phyloP scores from a whole-genome alignment of 2,888 invertebrate genomes.

The Ramazzottius varieornatus region DNA sequence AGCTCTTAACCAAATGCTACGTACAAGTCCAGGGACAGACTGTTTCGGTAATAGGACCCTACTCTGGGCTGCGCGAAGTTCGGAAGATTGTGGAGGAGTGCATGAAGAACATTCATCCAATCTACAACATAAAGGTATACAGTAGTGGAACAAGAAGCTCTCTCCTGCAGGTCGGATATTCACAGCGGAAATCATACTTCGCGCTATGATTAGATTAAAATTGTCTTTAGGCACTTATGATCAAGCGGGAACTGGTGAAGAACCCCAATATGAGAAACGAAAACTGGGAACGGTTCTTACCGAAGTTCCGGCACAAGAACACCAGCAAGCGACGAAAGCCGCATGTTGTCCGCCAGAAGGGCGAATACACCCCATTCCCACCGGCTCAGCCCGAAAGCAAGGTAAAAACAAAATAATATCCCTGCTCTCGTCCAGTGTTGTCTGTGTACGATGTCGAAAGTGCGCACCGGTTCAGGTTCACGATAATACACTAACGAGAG shows the following conservation, averaged over 20 bases:
- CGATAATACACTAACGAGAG: too few relatives aligned
- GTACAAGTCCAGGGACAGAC: constrained; percentile 90
- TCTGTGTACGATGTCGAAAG: neutral
- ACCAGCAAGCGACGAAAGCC: constrained; percentile 62
- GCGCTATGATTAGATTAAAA: too few relatives aligned
- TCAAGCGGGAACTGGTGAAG: constrained; percentile 74
- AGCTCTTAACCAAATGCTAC: constrained; percentile 80
- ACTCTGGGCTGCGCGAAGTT: constrained; percentile 41
- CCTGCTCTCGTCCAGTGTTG: neutral
- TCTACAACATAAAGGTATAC: constrained; percentile 53
- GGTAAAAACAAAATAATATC: constrained; percentile 21
- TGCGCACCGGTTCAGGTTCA: too few relatives aligned
- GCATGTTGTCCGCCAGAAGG: constrained; percentile 60
- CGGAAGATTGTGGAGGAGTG: constrained; percentile 75
- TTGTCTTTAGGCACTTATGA: constrained; percentile 56
- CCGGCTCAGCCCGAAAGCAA: constrained; percentile 76
- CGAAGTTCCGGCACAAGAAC: constrained; percentile 70
- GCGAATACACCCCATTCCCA: constrained; percentile 88
- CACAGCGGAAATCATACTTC: too few relatives aligned
- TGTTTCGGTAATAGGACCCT: constrained; percentile 81
- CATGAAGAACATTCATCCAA: constrained; percentile 95
- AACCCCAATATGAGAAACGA: constrained; percentile 70
- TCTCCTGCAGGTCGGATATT: neutral
- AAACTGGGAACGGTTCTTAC: constrained; percentile 86
- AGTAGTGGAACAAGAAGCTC: too few relatives aligned